phyloP scores from a whole-genome alignment of 2,888 invertebrate genomes.

The Elmis aenea region DNA sequence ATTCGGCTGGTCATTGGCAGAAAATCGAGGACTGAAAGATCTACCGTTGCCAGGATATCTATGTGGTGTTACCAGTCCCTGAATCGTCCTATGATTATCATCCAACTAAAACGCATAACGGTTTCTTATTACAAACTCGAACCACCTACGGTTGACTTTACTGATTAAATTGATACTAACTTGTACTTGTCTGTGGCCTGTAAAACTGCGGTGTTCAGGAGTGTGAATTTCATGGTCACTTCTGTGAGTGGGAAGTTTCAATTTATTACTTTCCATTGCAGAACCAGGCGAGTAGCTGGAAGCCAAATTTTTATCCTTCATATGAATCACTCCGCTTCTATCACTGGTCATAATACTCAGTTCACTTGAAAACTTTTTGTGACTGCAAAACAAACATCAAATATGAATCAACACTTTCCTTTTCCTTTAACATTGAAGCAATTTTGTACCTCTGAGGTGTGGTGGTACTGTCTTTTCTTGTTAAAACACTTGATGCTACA shows the following conservation, averaged over 20 bases:
- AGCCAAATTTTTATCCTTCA: conserved; percentile 34
- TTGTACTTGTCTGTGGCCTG: conserved; percentile 16
- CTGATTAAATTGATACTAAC: background rate
- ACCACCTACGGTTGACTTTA: background rate
- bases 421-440: background rate
- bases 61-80: conserved; percentile 43
- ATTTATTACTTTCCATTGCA: conserved; percentile 35
- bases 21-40: conserved; percentile 28
- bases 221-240: conserved; percentile 62
- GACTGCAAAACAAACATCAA: conserved; percentile 22
- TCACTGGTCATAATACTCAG: conserved; percentile 49
- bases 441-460: conserved; percentile 24
- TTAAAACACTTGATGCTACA: conserved; percentile 49
- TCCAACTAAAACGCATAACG: conserved; percentile 29
- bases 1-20: conserved; percentile 4
- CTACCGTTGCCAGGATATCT: conserved; percentile 30
- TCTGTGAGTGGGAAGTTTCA: conserved; percentile 51
- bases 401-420: conserved; percentile 5
- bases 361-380: conserved; percentile 56
- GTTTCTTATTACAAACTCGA: no score
- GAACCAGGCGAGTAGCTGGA: conserved; percentile 35
- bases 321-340: conserved; percentile 41
- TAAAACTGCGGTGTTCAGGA: conserved; percentile 52
- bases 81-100: conserved; percentile 35
- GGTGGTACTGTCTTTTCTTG: conserved; percentile 40